Conservation (phyloP, 1,140 invertebrate genomes). For the Caenorhabditis brenneri region DNA sequence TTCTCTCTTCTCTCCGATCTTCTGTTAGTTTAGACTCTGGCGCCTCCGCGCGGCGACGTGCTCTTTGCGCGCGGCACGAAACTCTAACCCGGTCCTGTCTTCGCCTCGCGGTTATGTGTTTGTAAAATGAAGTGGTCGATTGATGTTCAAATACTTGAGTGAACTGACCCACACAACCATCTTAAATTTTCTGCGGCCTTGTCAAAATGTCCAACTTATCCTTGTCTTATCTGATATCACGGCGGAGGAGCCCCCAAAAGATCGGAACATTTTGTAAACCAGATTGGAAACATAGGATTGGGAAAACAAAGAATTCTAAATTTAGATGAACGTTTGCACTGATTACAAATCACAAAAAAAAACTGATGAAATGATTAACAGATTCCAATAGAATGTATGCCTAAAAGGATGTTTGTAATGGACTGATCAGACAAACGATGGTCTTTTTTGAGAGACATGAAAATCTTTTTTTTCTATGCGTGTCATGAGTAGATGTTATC, state of each 20-base stretch:
- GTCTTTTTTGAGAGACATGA: too few species aligned
- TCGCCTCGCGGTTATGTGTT: slow-evolving; percentile 16
- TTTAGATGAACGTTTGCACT: not conserved
- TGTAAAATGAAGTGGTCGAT: slow-evolving; percentile 42
- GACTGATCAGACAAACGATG: too few species aligned
- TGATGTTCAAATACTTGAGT: slow-evolving; percentile 42
- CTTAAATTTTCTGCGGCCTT: not conserved
- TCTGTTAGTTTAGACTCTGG: slow-evolving; percentile 42
- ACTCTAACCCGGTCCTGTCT: not conserved
- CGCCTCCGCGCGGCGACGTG: slow-evolving; percentile 39
- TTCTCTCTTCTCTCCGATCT: not conserved
- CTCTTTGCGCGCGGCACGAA: slow-evolving; percentile 40
- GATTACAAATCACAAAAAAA: too few species aligned
- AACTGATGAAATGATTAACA: too few species aligned
- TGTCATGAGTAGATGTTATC: too few species aligned
- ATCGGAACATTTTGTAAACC: not conserved
- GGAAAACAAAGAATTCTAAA: not conserved
- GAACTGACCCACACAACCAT: not conserved
- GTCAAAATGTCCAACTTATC: slow-evolving; percentile 42
- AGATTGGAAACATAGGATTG: not conserved
- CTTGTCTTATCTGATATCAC: not conserved
- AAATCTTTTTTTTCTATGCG: too few species aligned
- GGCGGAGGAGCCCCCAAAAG: not conserved
- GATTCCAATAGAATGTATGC: too few species aligned
- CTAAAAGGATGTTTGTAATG: too few species aligned